Evolutionary conservation across 2,113 vertebrate species (phyloP).

Genomic region (Nothocercus julius): DNA sequence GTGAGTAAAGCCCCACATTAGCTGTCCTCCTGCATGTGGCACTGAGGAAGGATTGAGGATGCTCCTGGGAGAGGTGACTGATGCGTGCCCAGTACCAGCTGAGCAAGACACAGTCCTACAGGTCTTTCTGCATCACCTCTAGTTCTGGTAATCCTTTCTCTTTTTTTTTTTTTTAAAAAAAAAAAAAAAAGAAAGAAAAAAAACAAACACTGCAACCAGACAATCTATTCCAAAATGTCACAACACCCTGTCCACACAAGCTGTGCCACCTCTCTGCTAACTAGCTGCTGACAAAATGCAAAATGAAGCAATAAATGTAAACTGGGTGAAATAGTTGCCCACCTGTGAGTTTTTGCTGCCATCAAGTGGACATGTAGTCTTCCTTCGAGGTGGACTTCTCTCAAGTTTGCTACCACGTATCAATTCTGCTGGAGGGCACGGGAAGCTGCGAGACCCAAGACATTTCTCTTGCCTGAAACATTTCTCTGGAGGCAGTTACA

Average conservation of each 20-base stretch:
- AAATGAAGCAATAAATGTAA: accelerated
- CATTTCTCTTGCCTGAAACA: neutral
- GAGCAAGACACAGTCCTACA: neutral
- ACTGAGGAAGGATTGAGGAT: too few relatives aligned
- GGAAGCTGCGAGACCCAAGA: neutral
- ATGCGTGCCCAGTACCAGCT: neutral
- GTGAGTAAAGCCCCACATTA: neutral
- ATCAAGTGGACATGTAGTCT: neutral
- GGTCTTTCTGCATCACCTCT: accelerated
- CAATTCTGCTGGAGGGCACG: accelerated
- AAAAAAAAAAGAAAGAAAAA: too few relatives aligned
- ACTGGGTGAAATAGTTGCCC: accelerated
- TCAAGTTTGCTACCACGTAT: neutral
- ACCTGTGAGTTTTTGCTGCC: neutral
- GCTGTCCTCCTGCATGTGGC: accelerated
- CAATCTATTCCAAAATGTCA: neutral
- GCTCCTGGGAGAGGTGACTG: neutral
- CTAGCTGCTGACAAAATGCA: too few relatives aligned
- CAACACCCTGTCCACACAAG: neutral
- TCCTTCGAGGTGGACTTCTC: accelerated
- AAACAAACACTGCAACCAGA: neutral
- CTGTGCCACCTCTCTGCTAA: neutral
- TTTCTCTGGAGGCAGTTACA: neutral
- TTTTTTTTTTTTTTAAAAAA: neutral
- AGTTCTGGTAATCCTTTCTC: neutral